Evolutionary conservation across 2,888 invertebrate species (phyloP), one percentile per base, ranked within the genome.

Genomic region (Phyllotreta striolata): DNA sequence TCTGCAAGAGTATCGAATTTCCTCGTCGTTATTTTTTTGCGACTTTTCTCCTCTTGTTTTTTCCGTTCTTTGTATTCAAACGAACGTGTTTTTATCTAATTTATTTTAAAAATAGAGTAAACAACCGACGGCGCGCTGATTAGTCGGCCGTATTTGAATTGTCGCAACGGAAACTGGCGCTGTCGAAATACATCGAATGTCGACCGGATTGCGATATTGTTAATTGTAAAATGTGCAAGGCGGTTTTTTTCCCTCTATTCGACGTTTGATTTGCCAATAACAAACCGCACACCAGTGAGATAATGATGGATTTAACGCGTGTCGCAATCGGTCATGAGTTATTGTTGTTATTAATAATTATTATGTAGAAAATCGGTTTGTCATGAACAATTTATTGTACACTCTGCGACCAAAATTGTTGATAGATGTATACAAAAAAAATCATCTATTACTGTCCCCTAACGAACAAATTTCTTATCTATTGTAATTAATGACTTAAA

Each of bases 121-220:
- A 55, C 61, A 64, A 51, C 51, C 56, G 51, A 40, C 58, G 35
- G 52, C 61, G 37, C 12, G 56, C 55, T 56, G 64, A 59, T 64
- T 64, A 40, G 43, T 59, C 47, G 35, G 43, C 55, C 47, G 24
- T 60, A 56, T 59, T 49, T 64, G 55, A 55, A 34, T 61, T 61
- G 52, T 54, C 59, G 56, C 56, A 52, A 55, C 64, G 64, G 64
- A 64, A 51, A 24, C 24, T 24, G 24, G n/a, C 24, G 24, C 24
- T 24, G 24, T 24, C 24, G 24, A 24, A 24, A 24, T 24, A 24
- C 24, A 24, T 24, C 24, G 24, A 24, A 61, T 44, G 56, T 56
- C 49, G 64, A 46, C 49, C 43, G 64, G 44, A 64, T 60, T 55
- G 46, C 61, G 56, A 61, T 55, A 56, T 56, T 56, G 24, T 24